Evolutionary conservation across 2,888 invertebrate species (phyloP).

Genomic region (Sacculina carcini): DNA sequence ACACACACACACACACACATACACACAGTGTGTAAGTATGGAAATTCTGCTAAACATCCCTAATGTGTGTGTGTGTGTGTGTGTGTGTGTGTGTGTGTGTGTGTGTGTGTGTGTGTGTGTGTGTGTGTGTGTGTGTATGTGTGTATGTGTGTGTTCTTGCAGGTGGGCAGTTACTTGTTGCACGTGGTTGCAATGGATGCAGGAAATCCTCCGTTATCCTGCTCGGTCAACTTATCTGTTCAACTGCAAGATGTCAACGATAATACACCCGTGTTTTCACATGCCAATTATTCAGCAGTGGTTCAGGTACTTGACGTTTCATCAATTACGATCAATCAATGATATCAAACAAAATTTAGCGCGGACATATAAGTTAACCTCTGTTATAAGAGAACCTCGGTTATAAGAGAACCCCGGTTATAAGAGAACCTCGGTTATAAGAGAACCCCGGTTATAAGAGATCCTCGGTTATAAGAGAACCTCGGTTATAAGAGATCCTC

Average conservation of each 20-base stretch:
- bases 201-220: slow-evolving; percentile 46
- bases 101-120: slow-evolving; percentile 1
- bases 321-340: not conserved
- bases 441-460: too few species aligned
- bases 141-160: slow-evolving; percentile 4
- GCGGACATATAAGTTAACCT: not conserved
- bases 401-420: not conserved
- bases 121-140: not conserved
- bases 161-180: slow-evolving; percentile 37
- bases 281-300: slow-evolving; percentile 47
- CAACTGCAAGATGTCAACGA: slow-evolving; percentile 74
- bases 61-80: not conserved
- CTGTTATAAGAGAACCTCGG: not conserved
- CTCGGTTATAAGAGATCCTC: too few species aligned
- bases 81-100: not conserved
- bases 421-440: too few species aligned
- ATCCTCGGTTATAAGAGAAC: too few species aligned
- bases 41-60: not conserved
- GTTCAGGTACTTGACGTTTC: slow-evolving; percentile 26
- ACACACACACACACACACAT: not conserved
- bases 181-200: slow-evolving; percentile 57
- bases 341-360: not conserved
- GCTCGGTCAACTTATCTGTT: slow-evolving; percentile 43
- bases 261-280: slow-evolving; percentile 58
- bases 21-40: not conserved